Evolutionary conservation across 64 coral and sea anemone species (phyloP).

Genomic region (Pachyseris speciosa): DNA sequence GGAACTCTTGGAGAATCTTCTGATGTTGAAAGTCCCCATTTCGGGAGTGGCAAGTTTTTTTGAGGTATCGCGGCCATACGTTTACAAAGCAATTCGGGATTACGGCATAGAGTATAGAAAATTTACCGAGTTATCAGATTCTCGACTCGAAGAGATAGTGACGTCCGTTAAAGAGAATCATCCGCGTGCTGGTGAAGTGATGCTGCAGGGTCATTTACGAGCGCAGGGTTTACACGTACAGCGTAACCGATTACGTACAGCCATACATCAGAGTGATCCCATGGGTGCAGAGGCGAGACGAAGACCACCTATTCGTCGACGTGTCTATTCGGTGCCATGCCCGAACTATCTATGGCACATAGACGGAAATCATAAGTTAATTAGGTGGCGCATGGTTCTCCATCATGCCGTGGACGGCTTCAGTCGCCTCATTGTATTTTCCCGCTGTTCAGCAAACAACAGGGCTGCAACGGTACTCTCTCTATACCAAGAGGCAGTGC

Average conservation of each 20-base stretch:
- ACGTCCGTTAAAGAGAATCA: neutral
- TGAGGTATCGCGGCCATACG: too few relatives aligned
- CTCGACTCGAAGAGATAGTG: neutral
- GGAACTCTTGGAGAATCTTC: neutral
- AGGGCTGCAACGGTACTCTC: constrained; percentile 3
- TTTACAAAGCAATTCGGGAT: constrained; percentile 1
- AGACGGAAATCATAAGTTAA: constrained; percentile 68
- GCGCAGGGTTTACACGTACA: neutral
- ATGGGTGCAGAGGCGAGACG: neutral
- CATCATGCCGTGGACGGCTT: constrained; percentile 41
- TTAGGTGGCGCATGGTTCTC: constrained; percentile 36
- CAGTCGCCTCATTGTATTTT: constrained; percentile 21
- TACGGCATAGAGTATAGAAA: neutral
- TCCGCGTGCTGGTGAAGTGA: neutral
- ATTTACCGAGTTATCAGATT: neutral
- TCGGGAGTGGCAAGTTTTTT: too few relatives aligned
- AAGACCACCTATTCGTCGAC: neutral
- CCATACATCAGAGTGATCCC: neutral
- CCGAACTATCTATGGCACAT: constrained; percentile 81
- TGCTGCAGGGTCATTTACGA: neutral
- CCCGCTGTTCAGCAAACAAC: neutral
- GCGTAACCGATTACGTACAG: neutral
- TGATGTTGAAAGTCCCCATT: neutral
- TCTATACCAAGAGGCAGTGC: constrained; percentile 11
- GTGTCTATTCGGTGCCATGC: neutral